phyloP scores from a whole-genome alignment of 2,113 vertebrate species.

The Ancistrus triradiatus region DNA sequence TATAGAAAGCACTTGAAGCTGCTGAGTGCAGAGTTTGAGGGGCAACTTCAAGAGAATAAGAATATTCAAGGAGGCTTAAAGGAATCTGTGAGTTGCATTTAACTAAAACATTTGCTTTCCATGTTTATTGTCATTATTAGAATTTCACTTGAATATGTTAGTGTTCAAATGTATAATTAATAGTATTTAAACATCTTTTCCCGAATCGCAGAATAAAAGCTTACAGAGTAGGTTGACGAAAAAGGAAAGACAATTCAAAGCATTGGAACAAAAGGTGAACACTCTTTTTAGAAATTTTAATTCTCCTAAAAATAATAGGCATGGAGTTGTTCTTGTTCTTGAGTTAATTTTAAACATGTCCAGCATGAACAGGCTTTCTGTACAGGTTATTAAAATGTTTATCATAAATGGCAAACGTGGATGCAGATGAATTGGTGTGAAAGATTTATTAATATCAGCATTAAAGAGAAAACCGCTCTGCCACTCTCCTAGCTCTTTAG shows the following conservation, averaged over 20 bases:
- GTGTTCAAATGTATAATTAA: too few species aligned
- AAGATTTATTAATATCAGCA: too few species aligned
- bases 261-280: slow-evolving; percentile 77
- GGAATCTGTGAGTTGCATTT: slow-evolving; percentile 69
- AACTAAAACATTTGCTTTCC: not conserved
- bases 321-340: too few species aligned
- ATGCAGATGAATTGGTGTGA: too few species aligned
- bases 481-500: too few species aligned
- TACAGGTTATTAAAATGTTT: too few species aligned
- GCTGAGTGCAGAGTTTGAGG: slow-evolving; percentile 65
- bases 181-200: slow-evolving; percentile 15
- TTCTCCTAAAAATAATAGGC: too few species aligned
- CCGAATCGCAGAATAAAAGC: slow-evolving; percentile 62
- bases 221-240: slow-evolving; percentile 68
- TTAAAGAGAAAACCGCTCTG: too few species aligned
- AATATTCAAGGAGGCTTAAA: slow-evolving; percentile 73
- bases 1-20: slow-evolving; percentile 30
- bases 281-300: not conserved
- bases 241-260: slow-evolving; percentile 77
- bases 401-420: too few species aligned
- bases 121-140: not conserved
- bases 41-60: slow-evolving; percentile 66
- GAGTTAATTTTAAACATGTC: too few species aligned
- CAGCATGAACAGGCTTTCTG: too few species aligned
- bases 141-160: too few species aligned